Percentiles rank a stretch among this genome's conserved stretches.
These are phyloP conservation scores for Tragulus kanchil DNA, from an alignment of 2,113 vertebrate species.

Conservation along the genomic window DNA sequence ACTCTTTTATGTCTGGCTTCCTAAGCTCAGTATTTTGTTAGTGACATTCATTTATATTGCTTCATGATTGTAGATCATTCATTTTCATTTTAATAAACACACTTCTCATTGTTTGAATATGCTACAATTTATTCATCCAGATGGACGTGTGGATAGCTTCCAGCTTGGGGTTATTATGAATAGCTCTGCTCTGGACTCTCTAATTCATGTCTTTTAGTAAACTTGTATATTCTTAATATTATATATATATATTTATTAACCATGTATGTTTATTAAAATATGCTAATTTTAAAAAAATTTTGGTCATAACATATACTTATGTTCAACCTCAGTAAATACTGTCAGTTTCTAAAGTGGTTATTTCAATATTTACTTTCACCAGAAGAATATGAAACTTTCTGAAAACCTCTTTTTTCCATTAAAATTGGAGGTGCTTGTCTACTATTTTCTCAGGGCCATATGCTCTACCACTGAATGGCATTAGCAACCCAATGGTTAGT, in stretches of 20 bases:
- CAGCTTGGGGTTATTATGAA: not conserved
- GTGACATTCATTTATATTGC: not conserved
- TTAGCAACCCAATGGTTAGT: not conserved
- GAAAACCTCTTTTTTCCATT: not conserved
- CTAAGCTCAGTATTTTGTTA: not conserved
- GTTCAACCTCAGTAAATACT: not conserved
- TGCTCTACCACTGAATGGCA: not conserved
- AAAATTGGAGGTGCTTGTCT: not conserved
- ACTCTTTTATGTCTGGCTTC: not conserved
- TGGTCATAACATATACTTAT: not conserved
- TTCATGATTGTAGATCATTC: not conserved
- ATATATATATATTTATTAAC: not conserved
- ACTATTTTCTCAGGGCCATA: not conserved
- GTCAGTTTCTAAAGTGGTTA: not conserved
- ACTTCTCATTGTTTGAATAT: not conserved
- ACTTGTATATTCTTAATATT: not conserved
- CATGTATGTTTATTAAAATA: not conserved
- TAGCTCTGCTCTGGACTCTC: not conserved
- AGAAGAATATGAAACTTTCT: not conserved
- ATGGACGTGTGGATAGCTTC: conserved; percentile 6
- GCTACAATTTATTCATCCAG: not conserved
- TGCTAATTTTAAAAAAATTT: not conserved
- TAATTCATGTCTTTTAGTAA: not conserved
- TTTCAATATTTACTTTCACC: conserved; percentile 11
- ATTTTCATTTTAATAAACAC: conserved; percentile 36